A percentile compares a stretch with the other conserved stretches of the same genome.
Conservation (phyloP, 1,140 invertebrate species). For the Orchestia grillus region DNA sequence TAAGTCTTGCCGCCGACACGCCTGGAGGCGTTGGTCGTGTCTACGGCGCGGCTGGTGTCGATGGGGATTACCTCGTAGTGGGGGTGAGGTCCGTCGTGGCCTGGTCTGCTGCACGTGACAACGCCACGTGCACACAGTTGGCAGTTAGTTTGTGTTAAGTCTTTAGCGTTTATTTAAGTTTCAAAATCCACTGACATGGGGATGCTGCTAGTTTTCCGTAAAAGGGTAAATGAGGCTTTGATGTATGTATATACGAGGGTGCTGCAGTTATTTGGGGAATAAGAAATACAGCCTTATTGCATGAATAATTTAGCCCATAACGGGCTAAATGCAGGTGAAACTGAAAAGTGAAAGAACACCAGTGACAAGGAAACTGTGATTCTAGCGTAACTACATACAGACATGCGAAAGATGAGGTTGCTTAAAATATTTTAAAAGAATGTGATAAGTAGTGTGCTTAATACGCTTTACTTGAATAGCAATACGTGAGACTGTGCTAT, state of each 20-base stretch:
- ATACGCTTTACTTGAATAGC: background rate
- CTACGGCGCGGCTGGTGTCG: background rate
- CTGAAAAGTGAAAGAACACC: background rate
- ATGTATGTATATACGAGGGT: no score
- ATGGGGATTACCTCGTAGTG: constrained; percentile 25
- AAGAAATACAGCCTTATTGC: no score
- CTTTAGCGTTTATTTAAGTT: no score
- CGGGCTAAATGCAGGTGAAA: background rate
- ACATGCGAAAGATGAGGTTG: background rate
- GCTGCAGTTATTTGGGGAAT: no score
- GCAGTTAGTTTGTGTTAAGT: background rate
- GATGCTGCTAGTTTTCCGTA: no score
- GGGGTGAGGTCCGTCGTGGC: background rate
- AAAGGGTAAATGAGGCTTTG: no score
- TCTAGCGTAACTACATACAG: background rate
- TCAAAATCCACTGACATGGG: no score
- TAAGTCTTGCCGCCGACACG: background rate
- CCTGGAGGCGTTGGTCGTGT: background rate
- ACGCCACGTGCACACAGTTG: background rate
- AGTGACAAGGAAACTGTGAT: background rate
- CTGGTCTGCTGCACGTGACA: background rate
- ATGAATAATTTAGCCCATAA: no score
- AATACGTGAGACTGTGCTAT: background rate
- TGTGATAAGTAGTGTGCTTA: background rate
- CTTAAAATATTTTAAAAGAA: background rate